A percentile compares a stretch with the other conserved stretches of the same genome.
Evolutionary conservation across 2,797 vertebrate genomes (phyloP).

Genomic region (Microctenopoma steveboyesi): DNA sequence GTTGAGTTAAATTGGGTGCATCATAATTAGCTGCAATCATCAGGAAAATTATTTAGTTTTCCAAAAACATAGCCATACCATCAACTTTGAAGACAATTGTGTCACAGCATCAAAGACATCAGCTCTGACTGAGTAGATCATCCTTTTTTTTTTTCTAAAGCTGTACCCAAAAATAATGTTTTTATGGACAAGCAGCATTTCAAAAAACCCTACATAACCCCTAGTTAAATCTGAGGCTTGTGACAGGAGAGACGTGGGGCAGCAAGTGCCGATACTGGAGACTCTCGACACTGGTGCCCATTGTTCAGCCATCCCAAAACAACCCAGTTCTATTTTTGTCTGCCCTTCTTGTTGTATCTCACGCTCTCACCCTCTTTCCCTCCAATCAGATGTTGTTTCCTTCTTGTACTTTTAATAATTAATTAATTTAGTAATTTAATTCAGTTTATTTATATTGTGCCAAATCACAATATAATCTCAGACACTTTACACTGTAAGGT

Average conservation of each 20-base stretch:
- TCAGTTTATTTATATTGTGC: too few relatives aligned
- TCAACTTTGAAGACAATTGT: too few relatives aligned
- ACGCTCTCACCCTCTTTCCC: slow-evolving; percentile 4
- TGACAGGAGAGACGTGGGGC: slow-evolving; percentile 40
- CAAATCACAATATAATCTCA: too few relatives aligned
- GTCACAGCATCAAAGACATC: too few relatives aligned
- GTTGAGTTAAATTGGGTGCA: neutral
- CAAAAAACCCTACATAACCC: slow-evolving; percentile 29
- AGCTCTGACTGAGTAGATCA: neutral
- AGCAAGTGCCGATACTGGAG: slow-evolving; percentile 34
- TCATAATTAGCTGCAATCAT: neutral
- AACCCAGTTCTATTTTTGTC: slow-evolving; percentile 69
- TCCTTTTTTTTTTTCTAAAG: slow-evolving; percentile 3
- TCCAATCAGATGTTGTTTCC: slow-evolving; percentile 20
- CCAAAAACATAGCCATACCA: neutral
- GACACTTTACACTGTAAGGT: too few relatives aligned
- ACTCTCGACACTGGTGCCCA: slow-evolving; percentile 54
- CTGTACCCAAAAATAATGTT: slow-evolving; percentile 6
- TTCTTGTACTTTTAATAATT: slow-evolving; percentile 24
- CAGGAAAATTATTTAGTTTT: neutral
- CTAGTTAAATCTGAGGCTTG: slow-evolving; percentile 34
- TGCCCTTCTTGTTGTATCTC: slow-evolving; percentile 34
- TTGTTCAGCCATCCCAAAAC: slow-evolving; percentile 59
- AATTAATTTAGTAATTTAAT: slow-evolving; percentile 46
- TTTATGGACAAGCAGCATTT: slow-evolving; percentile 1